Base-by-base conservation (phyloP, 2,888 invertebrate species). In the Microctonus aethiopoides region DNA sequence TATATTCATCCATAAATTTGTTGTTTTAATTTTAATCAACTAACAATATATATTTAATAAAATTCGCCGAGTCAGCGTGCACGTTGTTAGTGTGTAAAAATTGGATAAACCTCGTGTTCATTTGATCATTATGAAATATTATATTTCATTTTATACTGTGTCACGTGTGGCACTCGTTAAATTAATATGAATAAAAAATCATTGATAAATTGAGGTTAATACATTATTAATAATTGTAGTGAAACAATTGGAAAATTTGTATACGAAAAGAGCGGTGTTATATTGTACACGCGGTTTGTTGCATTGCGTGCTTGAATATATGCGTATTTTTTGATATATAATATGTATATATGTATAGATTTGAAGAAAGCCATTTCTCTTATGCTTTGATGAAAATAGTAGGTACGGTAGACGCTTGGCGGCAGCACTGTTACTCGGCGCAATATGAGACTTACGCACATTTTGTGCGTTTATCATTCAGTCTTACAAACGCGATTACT, bases 31-130 rank as follows among this genome's bases (percentile, higher is more conserved):
- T 39, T 39, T 46, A 39, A 36, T 63, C 54, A 24, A 32, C 56
- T 29, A 52, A 59, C 22, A 68, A 60, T 46, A 41, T 16, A 41
- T 46, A 59, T 67, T 69, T 32, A 26, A 11, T 26, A 46, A 70
- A 79, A 81, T 78, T 75, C 78, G 82, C 76, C 80, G 79, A 83
- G 82, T 83, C 81, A 82, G 81, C 80, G 77, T 76, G 75, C 67
- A 68, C 73, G 68, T 54, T 67, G 60, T 41, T 64, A 16, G 9
- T 39, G n/a, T n/a, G n/a, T n/a, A n/a, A 7, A 16, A 16, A n/a
- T 16, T 46, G 16, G 6, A 56, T 69, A 69, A 64, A 72, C 73
- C 73, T 75, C 74, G 73, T 73, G 74, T 62, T 68, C 65, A 52
- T 36, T 16, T 34, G n/a, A 22, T 32, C 65, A 51, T 57, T 34